Percentiles rank a stretch among this genome's conserved stretches.
These are phyloP conservation scores for Dynastes grantii DNA, from an alignment of 2,888 invertebrate species.

Conservation along the genomic window DNA sequence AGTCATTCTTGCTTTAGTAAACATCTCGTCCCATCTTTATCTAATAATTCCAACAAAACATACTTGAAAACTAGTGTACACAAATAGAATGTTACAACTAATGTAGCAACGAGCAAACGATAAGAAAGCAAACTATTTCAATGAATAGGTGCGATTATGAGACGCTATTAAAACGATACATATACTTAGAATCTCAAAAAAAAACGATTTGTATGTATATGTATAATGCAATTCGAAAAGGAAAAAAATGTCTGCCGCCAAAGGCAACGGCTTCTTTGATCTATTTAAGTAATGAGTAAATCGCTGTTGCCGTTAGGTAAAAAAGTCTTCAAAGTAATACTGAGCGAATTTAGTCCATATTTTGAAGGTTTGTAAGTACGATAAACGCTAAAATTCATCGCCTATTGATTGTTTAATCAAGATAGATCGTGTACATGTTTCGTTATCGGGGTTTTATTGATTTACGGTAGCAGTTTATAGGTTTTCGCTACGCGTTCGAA, in stretches of 20 bases:
- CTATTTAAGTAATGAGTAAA: slow-evolving; percentile 18
- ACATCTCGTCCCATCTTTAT: background rate
- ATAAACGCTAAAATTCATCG: background rate
- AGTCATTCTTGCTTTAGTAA: no score
- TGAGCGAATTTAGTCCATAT: background rate
- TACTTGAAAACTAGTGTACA: background rate
- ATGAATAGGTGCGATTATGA: background rate
- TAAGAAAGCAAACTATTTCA: background rate
- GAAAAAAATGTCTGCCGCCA: slow-evolving; percentile 16
- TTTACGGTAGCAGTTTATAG: slow-evolving; percentile 32
- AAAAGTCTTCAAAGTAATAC: background rate
- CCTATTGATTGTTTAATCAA: slow-evolving; percentile 20
- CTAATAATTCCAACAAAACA: background rate
- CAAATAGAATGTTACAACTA: background rate
- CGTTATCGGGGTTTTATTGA: slow-evolving; percentile 35
- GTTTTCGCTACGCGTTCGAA: slow-evolving; percentile 11
- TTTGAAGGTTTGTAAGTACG: background rate
- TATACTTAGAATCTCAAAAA: background rate
- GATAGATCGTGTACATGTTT: slow-evolving; percentile 6
- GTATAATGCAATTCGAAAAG: slow-evolving; percentile 18
- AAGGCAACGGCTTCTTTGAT: slow-evolving; percentile 12
- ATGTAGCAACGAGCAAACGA: background rate
- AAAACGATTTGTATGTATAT: no score
- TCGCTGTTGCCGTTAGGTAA: background rate
- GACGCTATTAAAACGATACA: background rate